Conservation (phyloP, 2,797 vertebrate species). For the Eidolon dupreanum region DNA sequence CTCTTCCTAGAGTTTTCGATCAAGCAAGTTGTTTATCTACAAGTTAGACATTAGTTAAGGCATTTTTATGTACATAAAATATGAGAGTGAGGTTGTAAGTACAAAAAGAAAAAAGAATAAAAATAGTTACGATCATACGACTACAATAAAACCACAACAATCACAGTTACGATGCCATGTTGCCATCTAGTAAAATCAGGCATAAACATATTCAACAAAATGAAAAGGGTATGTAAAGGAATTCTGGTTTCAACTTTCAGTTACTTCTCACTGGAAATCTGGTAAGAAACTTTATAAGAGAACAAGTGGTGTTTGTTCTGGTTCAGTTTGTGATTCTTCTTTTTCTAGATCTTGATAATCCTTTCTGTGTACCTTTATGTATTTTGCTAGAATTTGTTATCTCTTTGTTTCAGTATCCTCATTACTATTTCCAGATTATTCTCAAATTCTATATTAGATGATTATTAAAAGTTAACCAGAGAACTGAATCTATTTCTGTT, state of each 20-base stretch:
- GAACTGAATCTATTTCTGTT: neutral
- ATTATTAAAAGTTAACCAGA: neutral
- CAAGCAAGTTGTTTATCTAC: too few relatives aligned
- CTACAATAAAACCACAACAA: too few relatives aligned
- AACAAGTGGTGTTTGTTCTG: neutral
- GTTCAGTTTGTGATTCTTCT: neutral
- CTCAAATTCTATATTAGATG: neutral
- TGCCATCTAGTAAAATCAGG: neutral
- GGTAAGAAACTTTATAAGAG: neutral
- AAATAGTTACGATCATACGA: too few relatives aligned
- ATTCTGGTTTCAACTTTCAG: neutral
- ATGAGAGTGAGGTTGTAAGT: too few relatives aligned
- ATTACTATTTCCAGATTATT: neutral
- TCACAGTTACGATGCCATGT: neutral
- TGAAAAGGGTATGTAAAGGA: fast-evolving
- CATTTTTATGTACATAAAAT: too few relatives aligned
- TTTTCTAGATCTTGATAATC: neutral
- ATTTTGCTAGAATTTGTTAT: neutral
- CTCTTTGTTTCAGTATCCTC: neutral
- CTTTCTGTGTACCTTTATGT: neutral
- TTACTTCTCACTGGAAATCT: neutral
- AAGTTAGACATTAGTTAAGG: too few relatives aligned
- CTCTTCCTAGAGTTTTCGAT: too few relatives aligned
- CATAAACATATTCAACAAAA: neutral
- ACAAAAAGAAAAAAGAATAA: too few relatives aligned